Evolutionary conservation across 2,797 vertebrate genomes (phyloP).

Genomic region (Protonibea diacanthus): DNA sequence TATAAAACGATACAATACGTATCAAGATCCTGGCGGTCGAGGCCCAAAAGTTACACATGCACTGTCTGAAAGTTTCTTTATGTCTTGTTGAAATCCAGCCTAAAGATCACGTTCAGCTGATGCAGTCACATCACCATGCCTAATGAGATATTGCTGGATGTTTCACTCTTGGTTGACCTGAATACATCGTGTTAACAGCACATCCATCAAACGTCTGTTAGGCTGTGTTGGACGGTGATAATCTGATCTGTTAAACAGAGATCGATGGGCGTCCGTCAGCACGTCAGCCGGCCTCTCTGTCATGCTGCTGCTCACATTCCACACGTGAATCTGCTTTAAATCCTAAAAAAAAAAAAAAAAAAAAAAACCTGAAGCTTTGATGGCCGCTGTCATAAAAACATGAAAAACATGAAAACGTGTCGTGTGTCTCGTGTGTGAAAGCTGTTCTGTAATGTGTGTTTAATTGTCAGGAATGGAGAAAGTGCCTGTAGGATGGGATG

Average conservation of each 20-base stretch:
- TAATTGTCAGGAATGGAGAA: slow-evolving; percentile 54
- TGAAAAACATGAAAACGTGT: slow-evolving; percentile 20
- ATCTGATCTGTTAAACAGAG: slow-evolving; percentile 5
- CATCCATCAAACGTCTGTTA: slow-evolving; percentile 24
- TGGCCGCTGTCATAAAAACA: slow-evolving; percentile 21
- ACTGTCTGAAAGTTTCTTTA: too few relatives aligned
- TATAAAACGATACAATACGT: too few relatives aligned
- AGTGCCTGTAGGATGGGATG: slow-evolving; percentile 17
- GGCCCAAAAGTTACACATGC: too few relatives aligned
- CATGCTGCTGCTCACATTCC: slow-evolving; percentile 43
- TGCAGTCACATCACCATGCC: too few relatives aligned
- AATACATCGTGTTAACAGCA: slow-evolving; percentile 1
- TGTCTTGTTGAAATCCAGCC: too few relatives aligned
- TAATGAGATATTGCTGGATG: background rate
- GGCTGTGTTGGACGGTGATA: slow-evolving; percentile 16
- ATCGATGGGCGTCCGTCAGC: slow-evolving; percentile 40
- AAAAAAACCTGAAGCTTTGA: slow-evolving; percentile 26
- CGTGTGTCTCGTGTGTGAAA: slow-evolving; percentile 34
- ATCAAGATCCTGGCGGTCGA: too few relatives aligned
- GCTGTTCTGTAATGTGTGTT: slow-evolving; percentile 31
- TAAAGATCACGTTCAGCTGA: too few relatives aligned
- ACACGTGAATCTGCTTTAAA: slow-evolving; percentile 27
- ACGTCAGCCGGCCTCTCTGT: slow-evolving; percentile 13
- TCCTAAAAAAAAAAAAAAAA: too few relatives aligned
- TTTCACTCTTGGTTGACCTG: background rate